These are phyloP conservation scores for Tiphia femorata DNA, from an alignment of 2,888 invertebrate species.

Conservation along the genomic window DNA sequence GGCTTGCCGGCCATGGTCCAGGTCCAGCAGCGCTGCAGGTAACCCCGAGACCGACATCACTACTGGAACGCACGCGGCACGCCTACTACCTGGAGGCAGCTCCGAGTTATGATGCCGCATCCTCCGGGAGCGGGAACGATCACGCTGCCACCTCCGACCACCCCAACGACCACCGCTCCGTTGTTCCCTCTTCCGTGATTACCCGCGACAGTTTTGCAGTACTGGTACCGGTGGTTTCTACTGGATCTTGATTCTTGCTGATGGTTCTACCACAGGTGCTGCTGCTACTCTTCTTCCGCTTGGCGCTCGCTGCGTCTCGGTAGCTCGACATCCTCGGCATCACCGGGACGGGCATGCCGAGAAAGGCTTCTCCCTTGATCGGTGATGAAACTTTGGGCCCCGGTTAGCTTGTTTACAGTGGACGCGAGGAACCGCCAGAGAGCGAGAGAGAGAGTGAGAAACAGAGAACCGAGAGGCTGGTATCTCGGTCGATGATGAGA, in stretches of 20 bases:
- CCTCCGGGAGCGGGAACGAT: constrained; percentile 54
- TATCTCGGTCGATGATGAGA: too few relatives aligned
- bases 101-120: constrained; percentile 64
- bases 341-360: constrained; percentile 31
- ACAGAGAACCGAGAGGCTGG: too few relatives aligned
- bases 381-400: too few relatives aligned
- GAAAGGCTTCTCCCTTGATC: too few relatives aligned
- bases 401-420: too few relatives aligned
- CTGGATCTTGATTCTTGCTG: background rate
- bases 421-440: too few relatives aligned
- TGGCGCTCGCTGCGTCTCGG: constrained; percentile 12
- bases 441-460: too few relatives aligned
- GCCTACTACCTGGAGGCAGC: constrained; percentile 59
- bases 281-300: background rate
- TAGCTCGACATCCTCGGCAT: constrained; percentile 42
- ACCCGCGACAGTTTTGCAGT: too few relatives aligned
- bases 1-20: constrained; percentile 83
- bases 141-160: constrained; percentile 29
- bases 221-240: too few relatives aligned
- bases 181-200: too few relatives aligned
- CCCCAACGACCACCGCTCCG: constrained; percentile 28
- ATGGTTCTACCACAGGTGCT: constrained; percentile 9
- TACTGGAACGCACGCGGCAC: constrained; percentile 73
- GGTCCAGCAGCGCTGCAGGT: constrained; percentile 66
- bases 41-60: constrained; percentile 77